Conservation (phyloP, 2,113 vertebrate genomes). For the Gambusia affinis region DNA sequence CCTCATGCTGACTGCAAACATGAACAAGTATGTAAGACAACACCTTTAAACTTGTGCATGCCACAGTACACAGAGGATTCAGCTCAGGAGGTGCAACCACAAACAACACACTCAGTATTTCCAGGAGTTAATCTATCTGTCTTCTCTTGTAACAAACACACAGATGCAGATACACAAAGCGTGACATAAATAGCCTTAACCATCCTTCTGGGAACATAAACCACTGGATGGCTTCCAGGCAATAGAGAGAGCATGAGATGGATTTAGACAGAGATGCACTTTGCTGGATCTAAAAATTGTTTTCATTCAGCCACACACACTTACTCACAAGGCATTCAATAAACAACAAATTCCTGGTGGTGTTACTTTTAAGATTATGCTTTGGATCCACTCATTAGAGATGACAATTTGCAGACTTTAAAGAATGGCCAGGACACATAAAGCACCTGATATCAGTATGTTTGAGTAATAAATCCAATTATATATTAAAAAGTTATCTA, state of each 20-base stretch:
- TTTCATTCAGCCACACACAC: constrained; percentile 35
- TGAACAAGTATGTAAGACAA: constrained; percentile 46
- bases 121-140: constrained; percentile 66
- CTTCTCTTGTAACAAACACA: constrained; percentile 58
- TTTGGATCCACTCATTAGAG: not conserved
- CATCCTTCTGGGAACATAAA: constrained; percentile 72
- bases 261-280: constrained; percentile 47
- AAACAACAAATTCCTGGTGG: constrained; percentile 5
- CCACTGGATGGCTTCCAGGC: constrained; percentile 68
- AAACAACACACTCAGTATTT: constrained; percentile 56
- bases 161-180: constrained; percentile 45
- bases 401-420: not conserved
- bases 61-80: constrained; percentile 33
- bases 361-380: not conserved
- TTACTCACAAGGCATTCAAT: not conserved
- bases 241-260: constrained; percentile 26
- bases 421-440: not conserved
- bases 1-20: constrained; percentile 87
- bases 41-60: constrained; percentile 21
- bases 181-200: constrained; percentile 75
- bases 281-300: constrained; percentile 23
- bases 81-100: constrained; percentile 39
- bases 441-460: not conserved
- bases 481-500: constrained; percentile 17
- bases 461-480: not conserved